Percentiles rank a stretch among this genome's conserved stretches.
Conservation (phyloP, 2,113 vertebrate species). For the Hystrix cristata region DNA sequence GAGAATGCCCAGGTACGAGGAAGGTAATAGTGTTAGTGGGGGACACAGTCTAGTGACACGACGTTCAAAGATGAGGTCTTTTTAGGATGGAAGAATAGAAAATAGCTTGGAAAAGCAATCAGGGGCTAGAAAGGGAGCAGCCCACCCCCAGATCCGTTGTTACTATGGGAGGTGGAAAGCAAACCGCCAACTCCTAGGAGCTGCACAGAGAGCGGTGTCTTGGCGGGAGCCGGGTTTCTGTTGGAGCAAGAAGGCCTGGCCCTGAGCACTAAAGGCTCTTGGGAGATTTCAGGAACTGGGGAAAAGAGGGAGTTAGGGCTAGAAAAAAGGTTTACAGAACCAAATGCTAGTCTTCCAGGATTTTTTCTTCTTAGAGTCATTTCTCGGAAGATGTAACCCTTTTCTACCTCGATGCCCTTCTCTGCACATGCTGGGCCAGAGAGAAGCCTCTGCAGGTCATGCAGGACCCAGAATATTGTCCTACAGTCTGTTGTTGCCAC, state of each 20-base stretch:
- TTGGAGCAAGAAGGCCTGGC: neutral
- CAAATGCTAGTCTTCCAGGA: neutral
- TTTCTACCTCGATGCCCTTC: neutral
- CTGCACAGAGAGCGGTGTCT: neutral
- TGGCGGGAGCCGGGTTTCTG: neutral
- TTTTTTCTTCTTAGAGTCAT: neutral
- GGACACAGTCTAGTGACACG: neutral
- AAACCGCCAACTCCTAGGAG: neutral
- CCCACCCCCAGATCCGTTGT: too few relatives aligned
- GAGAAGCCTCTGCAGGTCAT: neutral
- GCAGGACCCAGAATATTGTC: neutral
- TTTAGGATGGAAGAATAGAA: neutral
- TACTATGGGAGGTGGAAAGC: neutral
- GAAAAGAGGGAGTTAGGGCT: neutral
- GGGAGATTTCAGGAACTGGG: neutral
- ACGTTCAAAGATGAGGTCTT: neutral
- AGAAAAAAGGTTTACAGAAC: neutral
- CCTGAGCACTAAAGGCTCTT: neutral
- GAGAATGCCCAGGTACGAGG: neutral
- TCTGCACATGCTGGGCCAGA: neutral
- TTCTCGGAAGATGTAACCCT: neutral
- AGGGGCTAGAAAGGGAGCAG: neutral
- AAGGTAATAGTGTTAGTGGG: neutral
- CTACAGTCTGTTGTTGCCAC: neutral
- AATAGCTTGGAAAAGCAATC: neutral